phyloP scores from a whole-genome alignment of 2,797 vertebrate genomes.

The Odontamblyopus rebecca region DNA sequence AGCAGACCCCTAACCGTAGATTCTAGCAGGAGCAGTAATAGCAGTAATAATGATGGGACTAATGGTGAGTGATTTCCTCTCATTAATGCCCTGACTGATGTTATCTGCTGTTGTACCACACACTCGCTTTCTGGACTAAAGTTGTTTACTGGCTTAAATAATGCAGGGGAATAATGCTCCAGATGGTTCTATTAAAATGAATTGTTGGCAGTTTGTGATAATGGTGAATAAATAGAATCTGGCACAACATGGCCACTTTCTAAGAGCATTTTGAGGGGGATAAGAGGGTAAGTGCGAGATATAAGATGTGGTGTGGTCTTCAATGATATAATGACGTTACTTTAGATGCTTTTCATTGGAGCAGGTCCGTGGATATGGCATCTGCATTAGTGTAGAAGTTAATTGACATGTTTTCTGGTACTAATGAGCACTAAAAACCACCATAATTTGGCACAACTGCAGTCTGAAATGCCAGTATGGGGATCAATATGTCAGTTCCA shows the following conservation, averaged over 20 bases:
- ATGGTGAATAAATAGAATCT: background rate
- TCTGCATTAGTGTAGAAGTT: background rate
- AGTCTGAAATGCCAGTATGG: background rate
- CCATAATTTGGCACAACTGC: background rate
- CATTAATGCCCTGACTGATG: constrained; percentile 8
- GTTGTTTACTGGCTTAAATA: background rate
- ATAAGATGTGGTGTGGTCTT: background rate
- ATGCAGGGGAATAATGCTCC: background rate
- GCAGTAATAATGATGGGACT: constrained; percentile 4
- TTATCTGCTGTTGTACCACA: constrained; percentile 3
- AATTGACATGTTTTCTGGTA: background rate
- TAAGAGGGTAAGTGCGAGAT: background rate
- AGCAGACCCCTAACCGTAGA: background rate
- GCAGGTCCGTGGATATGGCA: background rate
- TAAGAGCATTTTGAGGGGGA: background rate
- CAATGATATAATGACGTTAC: background rate
- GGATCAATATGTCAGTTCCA: background rate
- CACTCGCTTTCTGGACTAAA: background rate
- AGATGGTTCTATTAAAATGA: background rate
- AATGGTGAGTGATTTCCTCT: constrained; percentile 9
- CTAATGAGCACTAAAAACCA: background rate
- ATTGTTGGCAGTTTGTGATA: background rate
- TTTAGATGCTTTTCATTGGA: background rate
- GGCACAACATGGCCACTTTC: background rate
- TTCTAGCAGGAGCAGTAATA: background rate